Conservation (phyloP, 2,113 vertebrate species). For the Neofelis nebulosa region DNA sequence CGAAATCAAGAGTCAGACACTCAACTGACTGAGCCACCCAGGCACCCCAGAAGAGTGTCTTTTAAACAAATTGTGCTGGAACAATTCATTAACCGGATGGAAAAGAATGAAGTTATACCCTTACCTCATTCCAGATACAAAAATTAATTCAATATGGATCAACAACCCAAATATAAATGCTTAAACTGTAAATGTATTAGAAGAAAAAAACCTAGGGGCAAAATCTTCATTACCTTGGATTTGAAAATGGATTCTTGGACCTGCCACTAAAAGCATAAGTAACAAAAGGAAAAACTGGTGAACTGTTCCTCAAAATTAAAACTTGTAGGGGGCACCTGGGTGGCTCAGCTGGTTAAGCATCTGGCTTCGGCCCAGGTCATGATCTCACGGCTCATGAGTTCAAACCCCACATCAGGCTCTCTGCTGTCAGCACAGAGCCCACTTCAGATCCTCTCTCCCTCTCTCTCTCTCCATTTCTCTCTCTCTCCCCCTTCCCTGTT, state of each 20-base stretch:
- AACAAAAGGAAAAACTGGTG: not conserved
- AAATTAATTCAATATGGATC: not conserved
- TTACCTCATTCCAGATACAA: not conserved
- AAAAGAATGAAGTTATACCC: not conserved
- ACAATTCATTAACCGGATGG: not conserved
- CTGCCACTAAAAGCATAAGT: not conserved
- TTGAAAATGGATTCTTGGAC: not conserved
- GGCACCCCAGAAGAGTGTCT: too few species aligned
- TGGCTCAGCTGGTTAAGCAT: too few species aligned
- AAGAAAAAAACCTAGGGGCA: not conserved
- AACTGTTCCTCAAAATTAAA: conserved; percentile 30
- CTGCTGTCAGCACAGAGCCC: too few species aligned
- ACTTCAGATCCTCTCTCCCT: too few species aligned
- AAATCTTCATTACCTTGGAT: not conserved
- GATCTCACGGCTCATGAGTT: too few species aligned
- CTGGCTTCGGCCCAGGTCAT: too few species aligned
- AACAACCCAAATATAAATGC: not conserved
- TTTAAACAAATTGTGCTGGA: not conserved
- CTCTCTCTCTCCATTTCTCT: too few species aligned
- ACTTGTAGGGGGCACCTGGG: too few species aligned
- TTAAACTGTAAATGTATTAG: not conserved
- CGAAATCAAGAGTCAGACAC: too few species aligned
- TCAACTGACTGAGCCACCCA: too few species aligned
- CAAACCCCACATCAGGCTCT: too few species aligned
- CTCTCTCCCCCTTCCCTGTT: too few species aligned